Percentiles rank a stretch among this genome's conserved stretches.
phyloP scores from a whole-genome alignment of 2,888 invertebrate species.

The Cabera pusaria region DNA sequence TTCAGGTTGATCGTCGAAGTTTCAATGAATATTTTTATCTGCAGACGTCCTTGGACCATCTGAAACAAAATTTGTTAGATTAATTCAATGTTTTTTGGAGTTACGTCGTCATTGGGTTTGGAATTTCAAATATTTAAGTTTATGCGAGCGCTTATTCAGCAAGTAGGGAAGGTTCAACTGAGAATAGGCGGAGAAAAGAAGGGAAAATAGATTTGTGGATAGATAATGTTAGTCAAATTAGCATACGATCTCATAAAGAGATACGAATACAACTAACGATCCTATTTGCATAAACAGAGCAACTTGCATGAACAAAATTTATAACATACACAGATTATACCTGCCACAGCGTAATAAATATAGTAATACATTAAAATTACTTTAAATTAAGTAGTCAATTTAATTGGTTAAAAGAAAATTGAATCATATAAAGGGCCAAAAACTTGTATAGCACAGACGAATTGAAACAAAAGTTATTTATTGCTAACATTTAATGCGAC shows the following conservation, averaged over 20 bases:
- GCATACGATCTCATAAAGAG: slow-evolving; percentile 11
- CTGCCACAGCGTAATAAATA: too few relatives aligned
- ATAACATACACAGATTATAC: too few relatives aligned
- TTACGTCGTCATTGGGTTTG: slow-evolving; percentile 14
- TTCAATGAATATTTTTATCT: slow-evolving; percentile 18
- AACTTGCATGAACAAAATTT: too few relatives aligned
- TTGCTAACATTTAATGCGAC: too few relatives aligned
- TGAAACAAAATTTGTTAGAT: slow-evolving; percentile 30
- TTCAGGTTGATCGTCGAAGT: slow-evolving; percentile 12
- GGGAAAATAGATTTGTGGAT: slow-evolving; percentile 17
- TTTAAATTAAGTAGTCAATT: too few relatives aligned
- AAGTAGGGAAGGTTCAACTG: slow-evolving; percentile 17
- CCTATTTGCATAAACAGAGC: too few relatives aligned
- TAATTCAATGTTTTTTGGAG: slow-evolving; percentile 22
- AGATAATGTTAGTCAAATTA: slow-evolving; percentile 22
- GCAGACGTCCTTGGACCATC: slow-evolving; percentile 20
- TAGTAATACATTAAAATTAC: too few relatives aligned
- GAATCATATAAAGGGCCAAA: too few relatives aligned
- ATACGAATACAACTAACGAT: too few relatives aligned
- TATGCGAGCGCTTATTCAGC: slow-evolving; percentile 22
- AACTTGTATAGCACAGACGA: too few relatives aligned
- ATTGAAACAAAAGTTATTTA: too few relatives aligned
- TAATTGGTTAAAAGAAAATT: too few relatives aligned
- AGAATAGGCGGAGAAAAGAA: slow-evolving; percentile 24
- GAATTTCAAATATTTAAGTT: slow-evolving; percentile 17